phyloP scores from a whole-genome alignment of 1,140 invertebrate genomes.

The Parasteatoda tepidariorum region DNA sequence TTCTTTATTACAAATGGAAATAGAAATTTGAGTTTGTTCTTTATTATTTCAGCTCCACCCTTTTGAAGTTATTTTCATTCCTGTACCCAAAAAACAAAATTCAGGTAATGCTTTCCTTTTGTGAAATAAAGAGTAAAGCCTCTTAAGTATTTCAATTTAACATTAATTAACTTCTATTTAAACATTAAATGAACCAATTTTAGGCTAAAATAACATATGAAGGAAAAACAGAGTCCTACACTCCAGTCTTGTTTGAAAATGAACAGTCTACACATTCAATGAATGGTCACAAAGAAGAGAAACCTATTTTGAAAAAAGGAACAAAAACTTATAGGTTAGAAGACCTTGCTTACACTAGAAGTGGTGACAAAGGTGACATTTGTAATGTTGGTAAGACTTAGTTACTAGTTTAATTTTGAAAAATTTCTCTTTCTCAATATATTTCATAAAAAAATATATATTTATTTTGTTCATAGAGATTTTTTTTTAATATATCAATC shows the following conservation, averaged over 20 bases:
- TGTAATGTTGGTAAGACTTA: slow-evolving; percentile 69
- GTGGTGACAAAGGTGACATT: slow-evolving; percentile 73
- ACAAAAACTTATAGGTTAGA: slow-evolving; percentile 68
- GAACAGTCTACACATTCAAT: not conserved
- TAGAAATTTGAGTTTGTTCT: not conserved
- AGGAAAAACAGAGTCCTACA: slow-evolving; percentile 51
- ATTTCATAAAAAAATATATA: no score
- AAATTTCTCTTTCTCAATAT: no score
- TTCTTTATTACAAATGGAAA: not conserved
- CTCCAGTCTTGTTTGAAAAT: not conserved
- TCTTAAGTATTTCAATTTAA: no score
- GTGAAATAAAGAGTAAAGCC: no score
- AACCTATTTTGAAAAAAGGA: slow-evolving; percentile 61
- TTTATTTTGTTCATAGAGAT: no score
- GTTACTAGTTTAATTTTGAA: not conserved
- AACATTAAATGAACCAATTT: no score
- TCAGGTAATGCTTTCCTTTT: slow-evolving; percentile 65
- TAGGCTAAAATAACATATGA: slow-evolving; percentile 36
- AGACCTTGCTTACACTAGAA: slow-evolving; percentile 71
- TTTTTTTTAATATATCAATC: no score
- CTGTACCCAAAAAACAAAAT: slow-evolving; percentile 69
- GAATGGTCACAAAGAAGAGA: not conserved
- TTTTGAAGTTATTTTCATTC: slow-evolving; percentile 71
- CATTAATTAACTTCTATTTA: no score
- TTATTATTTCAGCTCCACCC: slow-evolving; percentile 65